Evolutionary conservation across 2,888 invertebrate genomes (phyloP), one percentile per base, ranked within the genome.

Genomic region (Lycaena phlaeas): DNA sequence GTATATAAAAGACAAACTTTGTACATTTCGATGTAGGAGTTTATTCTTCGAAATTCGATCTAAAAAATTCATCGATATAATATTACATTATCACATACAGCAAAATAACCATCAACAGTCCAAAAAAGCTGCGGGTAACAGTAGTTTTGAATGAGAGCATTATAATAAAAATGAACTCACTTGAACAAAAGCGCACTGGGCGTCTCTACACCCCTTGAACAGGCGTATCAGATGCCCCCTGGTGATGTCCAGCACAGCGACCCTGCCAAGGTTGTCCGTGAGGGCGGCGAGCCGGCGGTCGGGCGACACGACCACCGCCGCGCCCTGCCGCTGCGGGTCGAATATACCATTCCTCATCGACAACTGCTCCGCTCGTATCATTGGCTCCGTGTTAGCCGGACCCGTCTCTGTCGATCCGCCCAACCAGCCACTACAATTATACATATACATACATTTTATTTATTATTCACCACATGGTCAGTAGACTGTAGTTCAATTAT

Each of bases 131-230:
- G n/a, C n/a, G n/a, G n/a, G n/a, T n/a, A n/a, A n/a, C n/a, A n/a
- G n/a, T n/a, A n/a, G n/a, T n/a, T n/a, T n/a, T n/a, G n/a, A n/a
- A n/a, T n/a, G n/a, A n/a, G n/a, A n/a, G n/a, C n/a, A n/a, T n/a
- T n/a, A n/a, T n/a, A n/a, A n/a, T n/a, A n/a, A n/a, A n/a, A n/a
- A n/a, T n/a, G n/a, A n/a, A 50, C 50, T 17, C 54, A 94, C 92
- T 73, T 95, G 93, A 28, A 98, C 84, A 89, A 97, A 98, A 2
- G 94, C 95, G 66, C 96, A 95, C 65, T 98, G 94, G 0, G 98
- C 97, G 65, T 98, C 96, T 38, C 98, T 87, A 69, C 96, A 98
- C 2, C 98, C 98, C 84, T 98, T 98, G 88, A 97, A 96, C 62
- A 97, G 90, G 38, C 95, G 87, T 27, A 97, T 76, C 14, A 93